A percentile compares a stretch with the other conserved stretches of the same genome.
phyloP scores from a whole-genome alignment of 2,113 vertebrate genomes.

The Myotis davidii region DNA sequence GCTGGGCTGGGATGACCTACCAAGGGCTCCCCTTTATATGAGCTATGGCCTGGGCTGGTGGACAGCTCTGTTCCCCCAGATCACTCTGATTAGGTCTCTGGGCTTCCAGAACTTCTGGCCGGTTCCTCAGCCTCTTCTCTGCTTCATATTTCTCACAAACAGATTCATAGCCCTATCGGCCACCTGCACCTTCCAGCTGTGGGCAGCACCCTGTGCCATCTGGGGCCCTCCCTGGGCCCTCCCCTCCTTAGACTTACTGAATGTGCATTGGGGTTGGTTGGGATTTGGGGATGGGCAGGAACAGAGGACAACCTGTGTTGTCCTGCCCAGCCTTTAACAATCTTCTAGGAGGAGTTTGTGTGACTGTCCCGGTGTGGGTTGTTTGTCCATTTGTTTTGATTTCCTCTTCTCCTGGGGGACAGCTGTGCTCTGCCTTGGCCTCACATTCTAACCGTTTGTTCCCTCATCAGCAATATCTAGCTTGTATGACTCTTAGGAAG shows the following conservation, averaged over 20 bases:
- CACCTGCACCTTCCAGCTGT: not conserved
- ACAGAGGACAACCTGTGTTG: not conserved
- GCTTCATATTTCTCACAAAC: not conserved
- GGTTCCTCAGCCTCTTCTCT: not conserved
- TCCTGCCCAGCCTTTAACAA: not conserved
- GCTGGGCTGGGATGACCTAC: not conserved
- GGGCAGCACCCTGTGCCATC: not conserved
- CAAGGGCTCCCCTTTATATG: not conserved
- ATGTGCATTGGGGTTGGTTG: slow-evolving; percentile 33
- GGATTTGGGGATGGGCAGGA: not conserved
- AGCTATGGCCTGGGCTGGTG: not conserved
- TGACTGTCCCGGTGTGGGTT: not conserved
- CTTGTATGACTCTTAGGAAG: not conserved
- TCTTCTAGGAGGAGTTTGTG: not conserved
- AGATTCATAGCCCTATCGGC: not conserved
- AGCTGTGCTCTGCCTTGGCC: not conserved
- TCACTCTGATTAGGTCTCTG: not conserved
- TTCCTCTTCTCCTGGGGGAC: not conserved
- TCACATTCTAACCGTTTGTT: not conserved
- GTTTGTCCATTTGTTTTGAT: not conserved
- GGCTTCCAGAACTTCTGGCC: not conserved
- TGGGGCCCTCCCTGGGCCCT: not conserved
- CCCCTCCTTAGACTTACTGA: slow-evolving; percentile 27
- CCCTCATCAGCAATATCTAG: not conserved
- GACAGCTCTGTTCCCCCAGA: not conserved